phyloP scores from a whole-genome alignment of 2,797 vertebrate genomes.

The Acrossocheilus fasciatus region DNA sequence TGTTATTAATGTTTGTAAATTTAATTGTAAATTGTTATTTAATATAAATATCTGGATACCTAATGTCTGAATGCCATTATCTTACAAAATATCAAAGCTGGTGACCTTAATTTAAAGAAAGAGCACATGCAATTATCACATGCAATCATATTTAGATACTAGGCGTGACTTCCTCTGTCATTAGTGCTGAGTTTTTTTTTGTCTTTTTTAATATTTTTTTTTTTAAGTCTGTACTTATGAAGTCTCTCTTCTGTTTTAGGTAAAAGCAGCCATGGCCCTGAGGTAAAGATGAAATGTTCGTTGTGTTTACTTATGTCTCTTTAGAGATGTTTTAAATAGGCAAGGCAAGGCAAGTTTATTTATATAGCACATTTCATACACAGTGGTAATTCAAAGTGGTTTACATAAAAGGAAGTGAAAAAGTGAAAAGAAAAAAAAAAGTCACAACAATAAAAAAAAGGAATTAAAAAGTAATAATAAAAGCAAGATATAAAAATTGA shows the following conservation, averaged over 20 bases:
- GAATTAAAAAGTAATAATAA: no score
- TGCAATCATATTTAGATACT: background rate
- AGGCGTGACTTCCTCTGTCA: background rate
- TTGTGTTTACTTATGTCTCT: background rate
- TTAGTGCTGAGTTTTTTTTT: background rate
- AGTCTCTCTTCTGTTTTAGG: conserved; percentile 54
- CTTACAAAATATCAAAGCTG: background rate
- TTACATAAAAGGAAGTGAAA: no score
- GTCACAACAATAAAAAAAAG: no score
- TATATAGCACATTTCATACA: no score
- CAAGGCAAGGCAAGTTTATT: no score
- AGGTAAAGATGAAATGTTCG: conserved; percentile 54
- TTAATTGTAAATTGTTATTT: no score
- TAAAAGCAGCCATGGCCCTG: conserved; percentile 15
- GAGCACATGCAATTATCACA: background rate
- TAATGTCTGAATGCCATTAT: background rate
- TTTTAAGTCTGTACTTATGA: background rate
- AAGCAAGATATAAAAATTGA: no score
- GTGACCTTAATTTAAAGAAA: background rate
- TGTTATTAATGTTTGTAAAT: background rate
- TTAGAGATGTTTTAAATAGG: background rate
- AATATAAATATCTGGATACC: background rate
- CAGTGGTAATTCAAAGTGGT: no score
- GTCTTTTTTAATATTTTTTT: no score
- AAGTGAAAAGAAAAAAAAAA: no score